Conservation (phyloP, 2,797 vertebrate genomes). For the Eutrigla gurnardus region DNA sequence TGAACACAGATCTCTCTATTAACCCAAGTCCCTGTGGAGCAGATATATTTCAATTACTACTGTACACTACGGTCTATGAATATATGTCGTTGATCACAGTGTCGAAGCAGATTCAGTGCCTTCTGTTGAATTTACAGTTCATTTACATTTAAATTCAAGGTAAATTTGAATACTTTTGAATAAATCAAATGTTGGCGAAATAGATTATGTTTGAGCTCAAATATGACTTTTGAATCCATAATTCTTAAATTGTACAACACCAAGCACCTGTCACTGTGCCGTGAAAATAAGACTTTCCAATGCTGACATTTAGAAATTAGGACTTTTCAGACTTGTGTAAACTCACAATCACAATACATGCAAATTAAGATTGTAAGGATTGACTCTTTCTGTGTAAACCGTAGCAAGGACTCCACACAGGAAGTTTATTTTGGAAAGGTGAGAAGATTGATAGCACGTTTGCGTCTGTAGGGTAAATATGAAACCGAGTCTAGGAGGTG, state of each 20-base stretch:
- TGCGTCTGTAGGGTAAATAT: not conserved
- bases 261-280: slow-evolving; percentile 28
- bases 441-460: not conserved
- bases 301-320: slow-evolving; percentile 23
- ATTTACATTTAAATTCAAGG: not conserved
- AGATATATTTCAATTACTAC: slow-evolving; percentile 48
- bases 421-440: not conserved
- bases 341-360: not conserved
- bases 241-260: not conserved
- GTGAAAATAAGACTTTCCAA: slow-evolving; percentile 14
- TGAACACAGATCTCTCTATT: slow-evolving; percentile 46
- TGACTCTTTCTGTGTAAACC: not conserved
- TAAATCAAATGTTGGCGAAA: slow-evolving; percentile 4
- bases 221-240: not conserved
- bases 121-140: too few species aligned
- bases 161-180: slow-evolving; percentile 16
- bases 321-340: not conserved
- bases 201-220: slow-evolving; percentile 26
- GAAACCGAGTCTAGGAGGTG: not conserved
- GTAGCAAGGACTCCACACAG: not conserved
- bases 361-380: not conserved
- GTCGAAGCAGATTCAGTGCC: not conserved
- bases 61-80: not conserved
- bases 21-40: slow-evolving; percentile 33
- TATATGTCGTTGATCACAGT: slow-evolving; percentile 2